Evolutionary conservation across 2,113 vertebrate genomes (phyloP).

Genomic region (Speoplatyrhinus poulsoni): DNA sequence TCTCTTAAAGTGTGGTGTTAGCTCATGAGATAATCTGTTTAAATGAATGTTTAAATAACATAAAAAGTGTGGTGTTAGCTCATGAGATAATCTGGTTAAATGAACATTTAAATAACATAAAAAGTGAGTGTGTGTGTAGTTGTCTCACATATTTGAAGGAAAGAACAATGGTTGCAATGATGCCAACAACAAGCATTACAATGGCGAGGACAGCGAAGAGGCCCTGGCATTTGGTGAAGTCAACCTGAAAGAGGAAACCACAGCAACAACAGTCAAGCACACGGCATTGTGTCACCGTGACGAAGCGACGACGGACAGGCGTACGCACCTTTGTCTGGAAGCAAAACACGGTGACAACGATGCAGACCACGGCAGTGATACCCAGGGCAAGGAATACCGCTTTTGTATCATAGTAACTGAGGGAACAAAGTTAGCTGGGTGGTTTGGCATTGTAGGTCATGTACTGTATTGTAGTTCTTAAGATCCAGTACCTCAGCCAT

Average conservation of each 20-base stretch:
- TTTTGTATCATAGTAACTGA: constrained; percentile 82
- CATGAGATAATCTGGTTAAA: too few species aligned
- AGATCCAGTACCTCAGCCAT: too few species aligned
- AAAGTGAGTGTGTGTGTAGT: background rate
- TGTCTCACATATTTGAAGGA: constrained; percentile 91
- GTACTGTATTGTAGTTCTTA: background rate
- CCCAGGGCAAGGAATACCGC: constrained; percentile 86
- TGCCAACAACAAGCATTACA: constrained; percentile 88
- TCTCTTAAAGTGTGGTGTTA: background rate
- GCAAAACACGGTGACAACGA: constrained; percentile 93
- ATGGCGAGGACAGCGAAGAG: constrained; percentile 92
- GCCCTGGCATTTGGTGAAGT: constrained; percentile 92
- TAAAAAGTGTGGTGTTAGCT: too few species aligned
- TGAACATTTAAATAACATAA: too few species aligned
- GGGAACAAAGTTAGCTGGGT: fast-evolving
- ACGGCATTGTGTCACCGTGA: background rate
- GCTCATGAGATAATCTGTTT: too few species aligned
- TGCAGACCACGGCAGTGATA: constrained; percentile 90
- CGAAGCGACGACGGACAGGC: background rate
- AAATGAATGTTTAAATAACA: too few species aligned
- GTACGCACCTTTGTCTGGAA: constrained; percentile 94
- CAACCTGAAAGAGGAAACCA: constrained; percentile 77
- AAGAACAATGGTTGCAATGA: constrained; percentile 87
- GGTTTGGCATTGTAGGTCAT: background rate
- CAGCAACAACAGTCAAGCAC: background rate